Evolutionary conservation across 2,888 invertebrate genomes (phyloP).

Genomic region (Drosophila acutilabella): DNA sequence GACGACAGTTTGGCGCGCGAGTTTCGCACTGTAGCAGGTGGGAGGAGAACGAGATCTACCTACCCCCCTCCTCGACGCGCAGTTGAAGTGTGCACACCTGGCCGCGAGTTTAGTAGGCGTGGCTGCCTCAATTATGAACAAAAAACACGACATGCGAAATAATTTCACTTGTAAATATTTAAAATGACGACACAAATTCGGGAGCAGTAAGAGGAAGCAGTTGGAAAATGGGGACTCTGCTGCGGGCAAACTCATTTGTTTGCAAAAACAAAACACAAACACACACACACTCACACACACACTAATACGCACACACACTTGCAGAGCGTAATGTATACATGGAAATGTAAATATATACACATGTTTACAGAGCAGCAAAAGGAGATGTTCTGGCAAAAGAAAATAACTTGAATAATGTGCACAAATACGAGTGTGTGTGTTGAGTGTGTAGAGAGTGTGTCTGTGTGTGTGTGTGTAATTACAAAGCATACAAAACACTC

Average conservation of each 20-base stretch:
- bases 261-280: constrained; percentile 56
- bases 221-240: constrained; percentile 20
- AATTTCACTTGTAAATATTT: constrained; percentile 74
- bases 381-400: constrained; percentile 50
- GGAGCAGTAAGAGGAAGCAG: background rate
- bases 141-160: constrained; percentile 47
- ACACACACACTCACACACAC: constrained; percentile 9
- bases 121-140: constrained; percentile 50
- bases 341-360: constrained; percentile 68
- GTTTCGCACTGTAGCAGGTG: background rate
- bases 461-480: constrained; percentile 54
- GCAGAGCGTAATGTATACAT: constrained; percentile 60
- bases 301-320: background rate
- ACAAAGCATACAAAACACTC: constrained; percentile 53
- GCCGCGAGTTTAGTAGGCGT: constrained; percentile 45
- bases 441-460: constrained; percentile 7
- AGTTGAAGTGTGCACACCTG: constrained; percentile 50
- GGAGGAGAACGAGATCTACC: background rate
- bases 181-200: constrained; percentile 41
- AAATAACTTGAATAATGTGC: constrained; percentile 66
- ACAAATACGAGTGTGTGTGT: constrained; percentile 45
- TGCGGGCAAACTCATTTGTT: constrained; percentile 64
- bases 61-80: too few relatives aligned
- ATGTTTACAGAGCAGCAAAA: constrained; percentile 38
- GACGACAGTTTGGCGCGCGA: background rate